phyloP scores from a whole-genome alignment of 2,113 vertebrate species.

The Oryzias javanicus region DNA sequence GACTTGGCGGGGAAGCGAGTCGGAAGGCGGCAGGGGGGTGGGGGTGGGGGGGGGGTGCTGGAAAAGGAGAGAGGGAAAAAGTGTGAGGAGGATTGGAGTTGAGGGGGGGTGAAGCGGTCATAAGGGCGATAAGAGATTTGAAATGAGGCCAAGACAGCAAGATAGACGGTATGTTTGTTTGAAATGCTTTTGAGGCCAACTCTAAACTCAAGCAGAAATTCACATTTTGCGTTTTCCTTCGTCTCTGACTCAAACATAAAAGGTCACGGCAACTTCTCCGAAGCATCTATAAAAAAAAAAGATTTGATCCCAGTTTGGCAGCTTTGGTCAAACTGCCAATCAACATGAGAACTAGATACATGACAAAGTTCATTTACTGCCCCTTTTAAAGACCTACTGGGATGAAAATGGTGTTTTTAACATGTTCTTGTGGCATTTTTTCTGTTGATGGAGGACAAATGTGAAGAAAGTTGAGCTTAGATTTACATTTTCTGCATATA shows the following conservation, averaged over 20 bases:
- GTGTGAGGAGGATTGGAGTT: slow-evolving; percentile 10
- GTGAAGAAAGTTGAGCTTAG: too few species aligned
- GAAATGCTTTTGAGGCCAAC: slow-evolving; percentile 30
- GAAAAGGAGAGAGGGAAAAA: slow-evolving; percentile 34
- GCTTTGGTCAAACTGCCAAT: slow-evolving; percentile 7
- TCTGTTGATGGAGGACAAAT: too few species aligned
- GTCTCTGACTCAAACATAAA: slow-evolving; percentile 12
- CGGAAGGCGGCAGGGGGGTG: slow-evolving; percentile 33
- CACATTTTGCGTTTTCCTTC: slow-evolving; percentile 19
- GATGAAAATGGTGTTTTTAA: too few species aligned
- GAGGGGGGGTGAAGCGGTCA: slow-evolving; percentile 48
- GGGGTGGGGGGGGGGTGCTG: slow-evolving; percentile 44
- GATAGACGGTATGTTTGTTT: slow-evolving; percentile 53
- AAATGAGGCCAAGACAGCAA: slow-evolving; percentile 61
- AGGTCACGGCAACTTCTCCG: slow-evolving; percentile 29
- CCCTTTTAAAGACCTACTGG: not conserved
- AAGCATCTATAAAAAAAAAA: slow-evolving; percentile 22
- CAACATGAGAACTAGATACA: slow-evolving; percentile 4
- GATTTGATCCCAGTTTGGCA: slow-evolving; percentile 12
- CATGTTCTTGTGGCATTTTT: too few species aligned
- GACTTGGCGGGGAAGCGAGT: slow-evolving; percentile 31
- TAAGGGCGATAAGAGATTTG: slow-evolving; percentile 64
- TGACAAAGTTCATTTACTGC: not conserved
- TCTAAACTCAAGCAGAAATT: slow-evolving; percentile 18
- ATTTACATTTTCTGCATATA: too few species aligned